Percentiles rank a stretch among this genome's conserved stretches.
phyloP scores from a whole-genome alignment of 2,888 invertebrate genomes.

The Netelia melanura region DNA sequence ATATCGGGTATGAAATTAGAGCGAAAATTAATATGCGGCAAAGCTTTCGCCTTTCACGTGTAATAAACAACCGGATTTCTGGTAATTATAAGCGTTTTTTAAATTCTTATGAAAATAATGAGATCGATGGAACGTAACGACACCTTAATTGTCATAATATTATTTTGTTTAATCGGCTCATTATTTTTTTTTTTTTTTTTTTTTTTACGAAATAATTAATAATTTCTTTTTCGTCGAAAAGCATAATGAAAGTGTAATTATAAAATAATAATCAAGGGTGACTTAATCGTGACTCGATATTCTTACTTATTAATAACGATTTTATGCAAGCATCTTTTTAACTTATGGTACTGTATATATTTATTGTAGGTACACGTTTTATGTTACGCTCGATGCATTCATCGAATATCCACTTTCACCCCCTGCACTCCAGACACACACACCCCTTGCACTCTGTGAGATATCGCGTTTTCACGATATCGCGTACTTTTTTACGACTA shows the following conservation, averaged over 20 bases:
- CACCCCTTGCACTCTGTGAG: conserved; percentile 52
- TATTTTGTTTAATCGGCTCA: too few species aligned
- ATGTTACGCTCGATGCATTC: conserved; percentile 33
- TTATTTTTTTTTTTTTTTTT: too few species aligned
- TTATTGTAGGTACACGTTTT: conserved; percentile 17
- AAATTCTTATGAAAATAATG: too few species aligned
- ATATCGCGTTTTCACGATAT: conserved; percentile 1
- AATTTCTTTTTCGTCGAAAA: background rate
- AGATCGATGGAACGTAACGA: too few species aligned
- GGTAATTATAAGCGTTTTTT: too few species aligned
- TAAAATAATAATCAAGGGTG: too few species aligned
- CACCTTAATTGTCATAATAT: too few species aligned
- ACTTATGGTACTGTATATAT: background rate
- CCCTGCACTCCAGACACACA: conserved; percentile 31
- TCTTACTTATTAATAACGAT: conserved; percentile 25
- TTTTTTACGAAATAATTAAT: too few species aligned
- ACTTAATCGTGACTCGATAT: conserved; percentile 32
- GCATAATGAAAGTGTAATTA: background rate
- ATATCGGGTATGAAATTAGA: conserved; percentile 21
- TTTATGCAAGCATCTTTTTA: conserved; percentile 15
- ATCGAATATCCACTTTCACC: conserved; percentile 48
- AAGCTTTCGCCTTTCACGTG: conserved; percentile 73
- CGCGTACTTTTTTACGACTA: conserved; percentile 5
- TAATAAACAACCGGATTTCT: background rate
- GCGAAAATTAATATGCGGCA: conserved; percentile 32